Evolutionary conservation across 2,113 vertebrate species (phyloP).

Genomic region (Coracopsis vasa): DNA sequence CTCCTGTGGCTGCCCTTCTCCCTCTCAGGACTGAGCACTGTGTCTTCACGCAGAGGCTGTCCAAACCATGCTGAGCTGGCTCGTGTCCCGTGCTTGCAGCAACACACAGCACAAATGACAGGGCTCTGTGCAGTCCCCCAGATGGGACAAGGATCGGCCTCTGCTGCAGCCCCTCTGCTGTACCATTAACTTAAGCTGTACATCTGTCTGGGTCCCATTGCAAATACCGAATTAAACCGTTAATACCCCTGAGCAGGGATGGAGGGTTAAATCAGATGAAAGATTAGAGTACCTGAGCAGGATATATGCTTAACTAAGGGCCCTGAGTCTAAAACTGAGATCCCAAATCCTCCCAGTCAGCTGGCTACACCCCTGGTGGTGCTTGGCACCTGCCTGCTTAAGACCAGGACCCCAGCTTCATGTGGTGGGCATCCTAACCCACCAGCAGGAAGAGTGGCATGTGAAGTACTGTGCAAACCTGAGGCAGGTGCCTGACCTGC

Average conservation of each 20-base stretch:
- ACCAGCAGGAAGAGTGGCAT: background rate
- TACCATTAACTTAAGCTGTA: background rate
- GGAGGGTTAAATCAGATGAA: conserved; percentile 1
- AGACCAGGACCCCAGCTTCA: background rate
- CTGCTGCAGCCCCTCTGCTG: background rate
- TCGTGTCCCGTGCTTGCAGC: background rate
- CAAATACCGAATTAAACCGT: background rate
- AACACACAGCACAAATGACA: background rate
- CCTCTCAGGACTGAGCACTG: background rate
- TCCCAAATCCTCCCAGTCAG: background rate
- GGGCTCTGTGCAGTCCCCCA: background rate
- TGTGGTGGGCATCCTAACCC: background rate
- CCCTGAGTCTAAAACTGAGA: background rate
- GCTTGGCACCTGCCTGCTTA: background rate
- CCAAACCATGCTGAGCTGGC: rapidly evolving
- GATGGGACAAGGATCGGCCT: background rate
- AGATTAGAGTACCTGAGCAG: background rate
- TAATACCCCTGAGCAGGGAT: background rate
- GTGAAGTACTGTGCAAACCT: background rate
- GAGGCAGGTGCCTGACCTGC: background rate
- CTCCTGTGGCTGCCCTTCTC: background rate
- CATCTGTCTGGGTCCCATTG: background rate
- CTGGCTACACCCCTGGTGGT: background rate
- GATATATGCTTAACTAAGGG: background rate
- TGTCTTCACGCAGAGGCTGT: background rate